Base-by-base conservation (phyloP, 2,888 invertebrate species). In the Noctua fimbriata region DNA sequence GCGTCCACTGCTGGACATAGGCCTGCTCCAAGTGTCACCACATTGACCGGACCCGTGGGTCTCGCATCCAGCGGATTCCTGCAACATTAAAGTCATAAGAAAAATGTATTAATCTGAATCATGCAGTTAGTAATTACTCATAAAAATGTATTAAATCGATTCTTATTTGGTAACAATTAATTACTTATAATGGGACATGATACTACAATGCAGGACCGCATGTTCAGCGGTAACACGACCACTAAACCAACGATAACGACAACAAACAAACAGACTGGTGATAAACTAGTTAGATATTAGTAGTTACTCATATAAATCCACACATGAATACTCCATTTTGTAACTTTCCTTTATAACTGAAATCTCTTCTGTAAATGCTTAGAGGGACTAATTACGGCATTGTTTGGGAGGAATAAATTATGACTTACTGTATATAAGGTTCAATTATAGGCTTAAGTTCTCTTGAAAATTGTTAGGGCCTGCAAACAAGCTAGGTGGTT, bases 331-430 rank as follows among this genome's bases (percentile, higher is more conserved):
- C 21, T 28, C 32, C 67, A 60, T 60, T 69, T 58, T 32, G 58
- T 58, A 78, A 71, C 58, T 69, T 32, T 67, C 79, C 52, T 60
- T 72, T 44, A 24, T 52, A 44, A 28, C 14, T 16, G 0, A 44
- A 72, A 67, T 71, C 66, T 79, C 66, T 41, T n/a, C 12, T 58
- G 18, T 47, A 28, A 67, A 52, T 60, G 60, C 67, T 72, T 14
- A 16, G 9, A 72, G 41, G 24, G 58, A 58, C 58, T 69, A 78
- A 58, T 72, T 44, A 71, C 32, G 24, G n/a, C 4, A 44, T 71
- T 72, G 60, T 69, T 79, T n/a, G 14, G 6, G 5, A 6, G 10
- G 41, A 79, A 71, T 66, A 58, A 41, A 66, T 78, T 74, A 67
- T 18, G 18, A 72, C 10, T 55, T 44, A 44, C 16, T 47, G 10